phyloP scores from a whole-genome alignment of 1,140 invertebrate genomes.

The Anoplophora glabripennis region DNA sequence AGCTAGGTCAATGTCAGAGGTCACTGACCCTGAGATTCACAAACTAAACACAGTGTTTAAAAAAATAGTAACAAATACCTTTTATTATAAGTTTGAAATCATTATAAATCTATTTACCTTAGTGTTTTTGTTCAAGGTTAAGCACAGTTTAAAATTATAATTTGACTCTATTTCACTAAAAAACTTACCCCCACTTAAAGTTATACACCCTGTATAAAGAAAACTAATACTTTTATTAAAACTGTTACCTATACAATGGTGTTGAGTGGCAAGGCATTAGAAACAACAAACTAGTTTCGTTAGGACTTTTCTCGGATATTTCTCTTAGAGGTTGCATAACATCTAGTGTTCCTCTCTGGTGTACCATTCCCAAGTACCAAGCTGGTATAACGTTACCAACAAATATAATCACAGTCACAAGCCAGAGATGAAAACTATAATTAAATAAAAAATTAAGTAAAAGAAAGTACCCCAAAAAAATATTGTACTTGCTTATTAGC shows the following conservation, averaged over 20 bases:
- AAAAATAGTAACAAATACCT: no score
- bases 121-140: no score
- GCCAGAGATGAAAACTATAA: constrained; percentile 45
- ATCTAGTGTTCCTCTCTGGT: constrained; percentile 78
- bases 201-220: no score
- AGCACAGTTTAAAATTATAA: no score
- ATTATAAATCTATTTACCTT: no score
- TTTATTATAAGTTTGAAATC: no score
- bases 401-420: constrained; percentile 54
- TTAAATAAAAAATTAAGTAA: neutral
- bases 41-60: no score
- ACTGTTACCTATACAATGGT: constrained; percentile 71
- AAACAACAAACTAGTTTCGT: constrained; percentile 67
- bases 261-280: constrained; percentile 94
- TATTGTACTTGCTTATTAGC: constrained; percentile 52
- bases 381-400: constrained; percentile 61
- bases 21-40: no score
- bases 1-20: no score
- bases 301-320: constrained; percentile 51
- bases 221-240: neutral
- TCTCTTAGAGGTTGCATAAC: constrained; percentile 69
- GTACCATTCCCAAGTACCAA: constrained; percentile 70
- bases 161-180: no score
- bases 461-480: neutral
- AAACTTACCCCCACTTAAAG: no score